A percentile compares a stretch with the other conserved stretches of the same genome.
These are phyloP conservation scores for Stigmatopora argus DNA, from an alignment of 2,113 vertebrate genomes.

Conservation along the genomic window DNA sequence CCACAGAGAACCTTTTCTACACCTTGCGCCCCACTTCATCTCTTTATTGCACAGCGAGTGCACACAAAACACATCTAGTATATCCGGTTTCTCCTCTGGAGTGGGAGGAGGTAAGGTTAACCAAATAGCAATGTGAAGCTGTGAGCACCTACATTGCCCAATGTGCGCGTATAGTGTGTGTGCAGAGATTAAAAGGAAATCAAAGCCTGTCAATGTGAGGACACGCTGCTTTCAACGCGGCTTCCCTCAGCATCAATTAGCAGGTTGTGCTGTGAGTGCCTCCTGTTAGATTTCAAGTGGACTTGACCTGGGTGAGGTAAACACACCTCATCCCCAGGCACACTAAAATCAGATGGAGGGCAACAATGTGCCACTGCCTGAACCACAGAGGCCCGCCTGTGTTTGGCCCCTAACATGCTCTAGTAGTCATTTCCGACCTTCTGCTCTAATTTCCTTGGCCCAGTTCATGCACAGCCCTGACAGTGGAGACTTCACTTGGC, in stretches of 20 bases:
- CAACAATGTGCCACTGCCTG: slow-evolving; percentile 59
- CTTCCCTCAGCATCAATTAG: slow-evolving; percentile 67
- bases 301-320: slow-evolving; percentile 54
- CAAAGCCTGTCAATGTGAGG: slow-evolving; percentile 50
- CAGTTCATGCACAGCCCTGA: slow-evolving; percentile 44
- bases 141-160: slow-evolving; percentile 13
- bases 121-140: slow-evolving; percentile 27
- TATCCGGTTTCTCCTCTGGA: slow-evolving; percentile 59
- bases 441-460: slow-evolving; percentile 70
- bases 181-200: slow-evolving; percentile 51
- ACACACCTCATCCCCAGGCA: slow-evolving; percentile 56
- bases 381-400: slow-evolving; percentile 63
- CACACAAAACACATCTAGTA: slow-evolving; percentile 61
- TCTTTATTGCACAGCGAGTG: slow-evolving; percentile 52
- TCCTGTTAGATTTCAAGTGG: slow-evolving; percentile 54
- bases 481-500: slow-evolving; percentile 51
- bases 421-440: slow-evolving; percentile 73
- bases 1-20: slow-evolving; percentile 69
- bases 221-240: slow-evolving; percentile 61
- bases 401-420: slow-evolving; percentile 42
- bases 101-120: slow-evolving; percentile 27
- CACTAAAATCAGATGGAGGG: slow-evolving; percentile 45
- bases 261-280: slow-evolving; percentile 60
- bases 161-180: slow-evolving; percentile 12
- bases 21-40: slow-evolving; percentile 48